Evolutionary conservation across 2,113 vertebrate species (phyloP).

Genomic region (Rhizomys pruinosus): DNA sequence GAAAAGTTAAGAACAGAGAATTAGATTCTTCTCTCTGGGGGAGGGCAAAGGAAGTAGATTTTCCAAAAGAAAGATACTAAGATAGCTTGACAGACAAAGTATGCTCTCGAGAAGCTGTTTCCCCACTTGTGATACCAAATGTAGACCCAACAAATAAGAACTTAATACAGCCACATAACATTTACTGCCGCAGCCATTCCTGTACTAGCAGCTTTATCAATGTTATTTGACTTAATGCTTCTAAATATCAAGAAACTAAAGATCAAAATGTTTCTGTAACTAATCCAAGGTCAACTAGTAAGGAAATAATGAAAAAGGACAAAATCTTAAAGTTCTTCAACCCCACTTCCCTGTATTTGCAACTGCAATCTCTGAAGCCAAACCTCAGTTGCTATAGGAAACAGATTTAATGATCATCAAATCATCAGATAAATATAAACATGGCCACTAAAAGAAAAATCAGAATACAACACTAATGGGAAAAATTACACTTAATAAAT

Average conservation of each 20-base stretch:
- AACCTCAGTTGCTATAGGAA: constrained; percentile 7
- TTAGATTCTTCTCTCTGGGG: constrained; percentile 38
- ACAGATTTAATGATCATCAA: constrained; percentile 26
- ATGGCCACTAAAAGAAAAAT: constrained; percentile 42
- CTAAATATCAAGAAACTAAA: constrained; percentile 43
- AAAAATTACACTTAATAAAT: constrained; percentile 41
- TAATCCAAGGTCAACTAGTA: constrained; percentile 17
- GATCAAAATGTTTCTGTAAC: constrained; percentile 21
- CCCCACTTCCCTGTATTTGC: not conserved
- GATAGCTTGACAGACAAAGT: constrained; percentile 17
- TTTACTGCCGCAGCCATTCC: not conserved
- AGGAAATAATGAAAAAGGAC: constrained; percentile 51
- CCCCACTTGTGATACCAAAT: constrained; percentile 42
- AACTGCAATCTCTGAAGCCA: constrained; percentile 33
- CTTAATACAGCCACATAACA: not conserved
- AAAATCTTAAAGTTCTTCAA: constrained; percentile 1
- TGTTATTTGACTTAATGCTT: constrained; percentile 10
- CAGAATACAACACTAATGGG: constrained; percentile 12
- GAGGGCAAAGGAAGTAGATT: not conserved
- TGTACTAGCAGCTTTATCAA: not conserved
- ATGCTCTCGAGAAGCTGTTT: constrained; percentile 32
- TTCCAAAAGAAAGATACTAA: constrained; percentile 4
- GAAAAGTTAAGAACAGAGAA: constrained; percentile 24
- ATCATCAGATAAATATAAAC: not conserved
- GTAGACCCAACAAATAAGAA: constrained; percentile 32